phyloP scores from a whole-genome alignment of 2,113 vertebrate species.

The Smithornis capensis region DNA sequence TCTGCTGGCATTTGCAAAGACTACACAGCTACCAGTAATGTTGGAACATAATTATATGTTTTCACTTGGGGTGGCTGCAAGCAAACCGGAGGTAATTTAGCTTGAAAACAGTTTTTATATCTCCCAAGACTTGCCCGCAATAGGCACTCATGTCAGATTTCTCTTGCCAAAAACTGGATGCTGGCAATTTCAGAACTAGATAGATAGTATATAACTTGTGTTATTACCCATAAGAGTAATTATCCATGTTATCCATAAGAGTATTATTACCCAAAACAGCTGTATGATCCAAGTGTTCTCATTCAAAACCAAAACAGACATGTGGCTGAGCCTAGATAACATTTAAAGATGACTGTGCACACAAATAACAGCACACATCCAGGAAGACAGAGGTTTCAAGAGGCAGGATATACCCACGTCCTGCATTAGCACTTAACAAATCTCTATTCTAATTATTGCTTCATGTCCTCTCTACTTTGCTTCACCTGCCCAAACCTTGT shows the following conservation, averaged over 20 bases:
- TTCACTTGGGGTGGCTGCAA: constrained; percentile 17
- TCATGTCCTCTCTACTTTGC: neutral
- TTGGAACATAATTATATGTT: constrained; percentile 21
- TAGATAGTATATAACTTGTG: neutral
- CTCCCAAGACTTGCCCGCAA: neutral
- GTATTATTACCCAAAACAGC: neutral
- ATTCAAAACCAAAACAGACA: neutral
- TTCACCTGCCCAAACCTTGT: neutral
- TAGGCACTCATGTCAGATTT: neutral
- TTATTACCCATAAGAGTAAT: neutral
- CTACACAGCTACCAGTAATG: neutral
- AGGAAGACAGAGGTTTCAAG: neutral
- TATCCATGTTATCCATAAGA: neutral
- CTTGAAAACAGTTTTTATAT: neutral
- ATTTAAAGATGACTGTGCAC: neutral
- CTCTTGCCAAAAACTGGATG: neutral
- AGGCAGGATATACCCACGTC: neutral
- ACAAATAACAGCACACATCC: neutral
- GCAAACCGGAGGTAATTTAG: constrained; percentile 42
- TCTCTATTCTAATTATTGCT: neutral
- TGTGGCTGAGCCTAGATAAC: neutral
- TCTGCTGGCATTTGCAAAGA: constrained; percentile 6
- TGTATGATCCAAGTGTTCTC: neutral
- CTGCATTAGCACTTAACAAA: neutral
- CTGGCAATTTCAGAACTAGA: neutral